Evolutionary conservation across 2,888 invertebrate species (phyloP), one percentile per base, ranked within the genome.

Genomic region (Trichogramma dendrolimi): DNA sequence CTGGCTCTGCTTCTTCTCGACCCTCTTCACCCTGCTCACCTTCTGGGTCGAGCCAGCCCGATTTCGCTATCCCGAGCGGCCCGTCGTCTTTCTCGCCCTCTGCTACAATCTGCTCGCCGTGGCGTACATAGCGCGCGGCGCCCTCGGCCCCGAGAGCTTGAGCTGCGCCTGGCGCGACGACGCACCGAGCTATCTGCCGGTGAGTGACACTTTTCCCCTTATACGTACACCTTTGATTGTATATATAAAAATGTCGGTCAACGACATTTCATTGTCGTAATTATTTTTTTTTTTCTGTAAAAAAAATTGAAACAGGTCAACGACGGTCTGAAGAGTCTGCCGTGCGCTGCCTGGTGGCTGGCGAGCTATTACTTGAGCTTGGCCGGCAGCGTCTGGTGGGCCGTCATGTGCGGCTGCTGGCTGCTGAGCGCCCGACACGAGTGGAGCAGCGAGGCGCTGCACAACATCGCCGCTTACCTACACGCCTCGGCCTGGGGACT

Each of bases 401-500:
- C 92, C 4, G 88, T 93, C 70, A 86, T 95, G 57, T 90, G 92
- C 65, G 85, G 93, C 55, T 92, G 94, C 61, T 95, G 94, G 91
- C 91, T 92, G 74, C 83, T 95, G 55, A 91, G 93, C 4, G 93
- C 94, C 0, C 91, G 92, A 51, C 90, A 93, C 75, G 93, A 94
- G 75, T 95, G 95, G 95, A 92, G 93, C 40, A 92, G 92, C 62
- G 95, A 95, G 80, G 93, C 94, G 3, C 85, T 95, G 58, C 93
- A 93, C 78, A 87, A 90, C 55, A 89, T 92, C 41, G 89, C 93
- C 0, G 88, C 91, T 14, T 89, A 93, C 72, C 87, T 94, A 68
- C 95, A 95, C 79, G 87, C 91, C 2, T 86, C 88, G 1, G 90
- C 94, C 2, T 96, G 95, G 94, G 91, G 91, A 63, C 85, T 92